Evolutionary conservation across 2,888 invertebrate species (phyloP).

Genomic region (Xanthorhoe spadicearia): DNA sequence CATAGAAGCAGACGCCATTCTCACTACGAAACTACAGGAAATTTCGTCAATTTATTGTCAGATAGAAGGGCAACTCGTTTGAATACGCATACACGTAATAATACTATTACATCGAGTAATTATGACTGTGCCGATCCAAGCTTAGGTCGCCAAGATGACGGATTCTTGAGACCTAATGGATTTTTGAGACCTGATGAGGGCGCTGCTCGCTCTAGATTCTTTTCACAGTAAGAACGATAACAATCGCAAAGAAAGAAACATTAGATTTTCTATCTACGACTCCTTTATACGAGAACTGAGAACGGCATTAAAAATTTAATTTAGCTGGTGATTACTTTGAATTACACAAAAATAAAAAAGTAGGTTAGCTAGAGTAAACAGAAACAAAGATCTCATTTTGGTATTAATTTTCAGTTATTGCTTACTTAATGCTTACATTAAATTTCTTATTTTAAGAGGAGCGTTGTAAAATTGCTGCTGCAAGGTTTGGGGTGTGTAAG

Average conservation of each 20-base stretch:
- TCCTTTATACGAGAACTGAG: not conserved
- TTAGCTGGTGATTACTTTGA: not conserved
- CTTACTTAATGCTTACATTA: not conserved
- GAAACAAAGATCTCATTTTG: constrained; percentile 6
- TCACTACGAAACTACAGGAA: constrained; percentile 28
- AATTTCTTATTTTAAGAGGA: not conserved
- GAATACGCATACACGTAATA: constrained; percentile 6
- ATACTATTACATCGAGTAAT: constrained; percentile 7
- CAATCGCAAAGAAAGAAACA: too few relatives aligned
- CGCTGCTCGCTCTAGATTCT: constrained; percentile 11
- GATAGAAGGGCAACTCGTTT: constrained; percentile 28
- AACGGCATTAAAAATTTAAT: not conserved
- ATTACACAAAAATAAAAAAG: not conserved
- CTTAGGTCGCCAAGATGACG: not conserved
- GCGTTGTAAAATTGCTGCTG: constrained; percentile 2
- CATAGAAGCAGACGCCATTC: constrained; percentile 23
- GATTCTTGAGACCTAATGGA: not conserved
- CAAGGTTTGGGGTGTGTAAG: constrained; percentile 6
- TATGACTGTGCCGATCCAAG: constrained; percentile 5
- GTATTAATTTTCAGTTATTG: not conserved
- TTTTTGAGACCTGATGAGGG: constrained; percentile 18
- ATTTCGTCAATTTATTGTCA: constrained; percentile 25
- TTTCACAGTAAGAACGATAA: constrained; percentile 12
- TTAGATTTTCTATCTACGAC: not conserved
- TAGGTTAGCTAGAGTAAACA: not conserved